A percentile compares a stretch with the other conserved stretches of the same genome.
Evolutionary conservation across 2,797 vertebrate genomes (phyloP).

Genomic region (Simalia tracyae): DNA sequence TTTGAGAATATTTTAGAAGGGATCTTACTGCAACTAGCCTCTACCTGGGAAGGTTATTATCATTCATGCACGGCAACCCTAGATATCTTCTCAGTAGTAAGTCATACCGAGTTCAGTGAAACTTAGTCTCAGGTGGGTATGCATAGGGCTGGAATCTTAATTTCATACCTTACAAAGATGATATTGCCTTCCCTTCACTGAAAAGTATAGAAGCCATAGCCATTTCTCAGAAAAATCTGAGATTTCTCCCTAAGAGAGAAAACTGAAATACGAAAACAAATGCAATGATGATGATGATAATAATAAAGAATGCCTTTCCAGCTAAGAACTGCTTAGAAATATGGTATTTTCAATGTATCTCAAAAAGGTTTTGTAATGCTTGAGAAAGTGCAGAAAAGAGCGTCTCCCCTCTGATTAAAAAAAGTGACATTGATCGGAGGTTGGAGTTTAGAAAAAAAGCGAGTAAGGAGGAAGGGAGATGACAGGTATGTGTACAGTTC

Average conservation of each 20-base stretch:
- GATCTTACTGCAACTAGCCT: background rate
- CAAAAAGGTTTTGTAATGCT: background rate
- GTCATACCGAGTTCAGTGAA: background rate
- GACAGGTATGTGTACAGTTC: background rate
- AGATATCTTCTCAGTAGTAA: background rate
- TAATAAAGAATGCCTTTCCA: background rate
- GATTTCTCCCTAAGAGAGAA: background rate
- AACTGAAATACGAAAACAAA: conserved; percentile 24
- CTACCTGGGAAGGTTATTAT: background rate
- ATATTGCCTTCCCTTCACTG: background rate
- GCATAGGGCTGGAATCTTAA: conserved; percentile 1
- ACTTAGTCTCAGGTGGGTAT: background rate
- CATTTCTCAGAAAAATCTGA: conserved; percentile 3
- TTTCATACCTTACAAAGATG: background rate
- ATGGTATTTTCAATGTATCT: background rate
- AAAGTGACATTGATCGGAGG: background rate
- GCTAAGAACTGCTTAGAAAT: conserved; percentile 27
- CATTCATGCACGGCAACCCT: background rate
- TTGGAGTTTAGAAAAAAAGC: background rate
- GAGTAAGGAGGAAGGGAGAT: background rate
- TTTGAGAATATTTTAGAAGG: conserved; percentile 33
- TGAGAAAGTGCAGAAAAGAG: background rate
- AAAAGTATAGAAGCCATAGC: background rate
- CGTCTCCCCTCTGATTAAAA: background rate
- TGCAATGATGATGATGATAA: background rate